Conservation (phyloP, 2,888 invertebrate genomes). For the Villa cingulata region DNA sequence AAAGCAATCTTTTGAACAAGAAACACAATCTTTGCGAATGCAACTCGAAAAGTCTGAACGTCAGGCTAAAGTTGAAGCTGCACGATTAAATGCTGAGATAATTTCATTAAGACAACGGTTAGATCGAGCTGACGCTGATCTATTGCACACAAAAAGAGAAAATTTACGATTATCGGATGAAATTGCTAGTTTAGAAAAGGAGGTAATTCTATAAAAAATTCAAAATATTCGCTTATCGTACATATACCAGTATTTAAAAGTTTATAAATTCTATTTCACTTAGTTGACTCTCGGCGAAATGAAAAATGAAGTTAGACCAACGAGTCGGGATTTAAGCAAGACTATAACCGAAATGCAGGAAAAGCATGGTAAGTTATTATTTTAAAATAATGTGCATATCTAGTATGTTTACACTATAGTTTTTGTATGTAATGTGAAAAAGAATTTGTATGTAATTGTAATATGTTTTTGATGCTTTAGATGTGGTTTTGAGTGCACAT, state of each 20-base stretch:
- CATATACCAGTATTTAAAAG: too few relatives aligned
- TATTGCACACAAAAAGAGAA: constrained; percentile 66
- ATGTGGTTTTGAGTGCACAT: too few relatives aligned
- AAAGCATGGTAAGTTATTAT: constrained; percentile 60
- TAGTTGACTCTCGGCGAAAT: constrained; percentile 47
- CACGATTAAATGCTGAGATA: constrained; percentile 61
- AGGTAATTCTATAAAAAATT: too few relatives aligned
- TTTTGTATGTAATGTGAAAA: too few relatives aligned
- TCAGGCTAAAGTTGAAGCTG: constrained; percentile 61
- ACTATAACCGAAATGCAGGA: constrained; percentile 67
- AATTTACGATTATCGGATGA: constrained; percentile 66
- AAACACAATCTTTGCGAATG: constrained; percentile 55
- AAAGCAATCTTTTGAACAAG: constrained; percentile 66
- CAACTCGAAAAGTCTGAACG: constrained; percentile 58
- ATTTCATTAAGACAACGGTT: constrained; percentile 57
- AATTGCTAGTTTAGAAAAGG: constrained; percentile 65
- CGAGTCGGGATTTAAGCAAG: constrained; percentile 56
- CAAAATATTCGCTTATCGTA: background rate
- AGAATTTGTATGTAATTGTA: background rate
- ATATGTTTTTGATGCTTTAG: background rate
- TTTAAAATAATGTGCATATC: background rate
- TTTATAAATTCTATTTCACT: too few relatives aligned
- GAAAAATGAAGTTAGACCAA: constrained; percentile 44
- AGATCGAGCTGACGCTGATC: constrained; percentile 67
- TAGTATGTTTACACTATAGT: too few relatives aligned